These are phyloP conservation scores for Dolomedes plantarius DNA, from an alignment of 2,888 invertebrate species.

Conservation along the genomic window DNA sequence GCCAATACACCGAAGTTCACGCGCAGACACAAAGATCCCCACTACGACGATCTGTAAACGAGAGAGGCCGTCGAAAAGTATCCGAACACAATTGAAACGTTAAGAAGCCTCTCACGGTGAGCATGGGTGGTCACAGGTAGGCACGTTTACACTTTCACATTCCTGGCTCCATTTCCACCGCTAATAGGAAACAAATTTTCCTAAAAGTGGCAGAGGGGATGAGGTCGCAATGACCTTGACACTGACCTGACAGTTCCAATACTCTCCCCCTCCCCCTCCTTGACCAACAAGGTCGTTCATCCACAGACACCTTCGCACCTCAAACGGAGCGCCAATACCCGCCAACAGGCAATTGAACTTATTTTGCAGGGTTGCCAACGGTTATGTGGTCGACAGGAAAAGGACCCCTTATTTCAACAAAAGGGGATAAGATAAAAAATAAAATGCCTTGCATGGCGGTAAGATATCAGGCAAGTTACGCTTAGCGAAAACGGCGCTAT, in stretches of 20 bases:
- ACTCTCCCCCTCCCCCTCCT: slow-evolving; percentile 14
- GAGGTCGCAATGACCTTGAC: slow-evolving; percentile 43
- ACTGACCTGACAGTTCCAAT: slow-evolving; percentile 23
- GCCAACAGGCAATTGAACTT: slow-evolving; percentile 24
- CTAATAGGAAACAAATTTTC: slow-evolving; percentile 25
- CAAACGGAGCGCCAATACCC: slow-evolving; percentile 15
- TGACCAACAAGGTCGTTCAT: slow-evolving; percentile 39
- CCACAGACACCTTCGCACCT: slow-evolving; percentile 15
- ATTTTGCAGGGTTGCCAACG: slow-evolving; percentile 20
- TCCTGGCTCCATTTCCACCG: slow-evolving; percentile 8
- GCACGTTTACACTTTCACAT: slow-evolving; percentile 31
- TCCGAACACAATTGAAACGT: neutral
- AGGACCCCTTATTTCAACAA: neutral
- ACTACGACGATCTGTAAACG: too few relatives aligned
- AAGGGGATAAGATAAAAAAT: neutral
- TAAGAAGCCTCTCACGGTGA: neutral
- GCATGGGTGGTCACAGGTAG: slow-evolving; percentile 28
- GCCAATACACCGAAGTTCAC: too few relatives aligned
- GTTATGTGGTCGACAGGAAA: slow-evolving; percentile 20
- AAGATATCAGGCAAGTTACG: too few relatives aligned
- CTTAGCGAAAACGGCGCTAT: too few relatives aligned
- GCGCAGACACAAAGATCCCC: too few relatives aligned
- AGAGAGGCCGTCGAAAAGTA: too few relatives aligned
- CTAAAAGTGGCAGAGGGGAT: neutral
- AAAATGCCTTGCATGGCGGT: neutral